Conservation (phyloP, 2,797 vertebrate species). For the Notolabrus celidotus region DNA sequence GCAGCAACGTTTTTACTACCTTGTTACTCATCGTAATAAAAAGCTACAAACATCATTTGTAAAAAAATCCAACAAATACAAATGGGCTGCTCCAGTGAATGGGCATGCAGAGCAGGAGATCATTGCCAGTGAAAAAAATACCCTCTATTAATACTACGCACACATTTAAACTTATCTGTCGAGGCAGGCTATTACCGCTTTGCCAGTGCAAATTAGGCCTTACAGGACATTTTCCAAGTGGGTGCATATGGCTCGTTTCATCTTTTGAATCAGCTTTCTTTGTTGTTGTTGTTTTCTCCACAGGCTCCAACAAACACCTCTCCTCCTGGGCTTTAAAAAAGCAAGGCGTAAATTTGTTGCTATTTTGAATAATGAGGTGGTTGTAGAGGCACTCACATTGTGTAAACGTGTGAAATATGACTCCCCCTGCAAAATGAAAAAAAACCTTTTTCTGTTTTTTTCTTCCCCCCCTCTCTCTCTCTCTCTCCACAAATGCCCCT, state of each 20-base stretch:
- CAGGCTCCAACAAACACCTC: slow-evolving; percentile 52
- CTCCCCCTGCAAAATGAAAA: slow-evolving; percentile 43
- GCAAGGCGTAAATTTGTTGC: slow-evolving; percentile 56
- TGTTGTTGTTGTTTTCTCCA: slow-evolving; percentile 8
- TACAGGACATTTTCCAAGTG: slow-evolving; percentile 61
- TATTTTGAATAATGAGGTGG: slow-evolving; percentile 63
- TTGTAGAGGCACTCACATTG: slow-evolving; percentile 29
- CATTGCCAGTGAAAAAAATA: slow-evolving; percentile 42
- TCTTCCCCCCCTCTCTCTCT: too few species aligned
- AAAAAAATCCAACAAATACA: slow-evolving; percentile 37
- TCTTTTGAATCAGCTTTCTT: slow-evolving; percentile 36
- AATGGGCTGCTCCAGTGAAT: slow-evolving; percentile 31
- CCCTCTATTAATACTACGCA: slow-evolving; percentile 45
- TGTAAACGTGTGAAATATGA: slow-evolving; percentile 47
- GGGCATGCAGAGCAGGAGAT: slow-evolving; percentile 28
- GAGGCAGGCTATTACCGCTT: slow-evolving; percentile 48
- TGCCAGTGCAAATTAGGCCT: slow-evolving; percentile 56
- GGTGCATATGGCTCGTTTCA: slow-evolving; percentile 58
- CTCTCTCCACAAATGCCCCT: background rate
- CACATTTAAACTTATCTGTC: slow-evolving; percentile 58
- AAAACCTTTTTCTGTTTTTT: slow-evolving; percentile 12
- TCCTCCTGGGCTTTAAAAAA: slow-evolving; percentile 34
- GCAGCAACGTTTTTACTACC: slow-evolving; percentile 32
- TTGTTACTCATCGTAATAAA: slow-evolving; percentile 32
- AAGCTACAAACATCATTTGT: slow-evolving; percentile 28